phyloP scores from a whole-genome alignment of 2,113 vertebrate species.

The Xenopus tropicalis region DNA sequence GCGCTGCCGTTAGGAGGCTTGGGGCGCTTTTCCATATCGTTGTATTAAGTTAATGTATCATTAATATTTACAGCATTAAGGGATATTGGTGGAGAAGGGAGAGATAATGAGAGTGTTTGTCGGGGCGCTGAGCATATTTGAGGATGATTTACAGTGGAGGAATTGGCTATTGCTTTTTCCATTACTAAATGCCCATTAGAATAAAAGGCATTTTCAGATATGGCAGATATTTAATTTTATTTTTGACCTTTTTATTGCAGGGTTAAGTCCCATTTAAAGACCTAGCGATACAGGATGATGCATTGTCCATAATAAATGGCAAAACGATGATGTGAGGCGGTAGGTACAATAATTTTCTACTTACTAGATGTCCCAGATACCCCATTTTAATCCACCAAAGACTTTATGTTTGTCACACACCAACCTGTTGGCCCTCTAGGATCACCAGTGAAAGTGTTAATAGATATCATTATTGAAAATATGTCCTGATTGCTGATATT shows the following conservation, averaged over 20 bases:
- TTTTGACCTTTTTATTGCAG: slow-evolving; percentile 27
- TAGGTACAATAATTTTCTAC: background rate
- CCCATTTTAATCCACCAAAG: no score
- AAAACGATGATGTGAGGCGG: background rate
- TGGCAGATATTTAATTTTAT: slow-evolving; percentile 14
- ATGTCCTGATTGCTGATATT: no score
- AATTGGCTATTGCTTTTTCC: slow-evolving; percentile 17
- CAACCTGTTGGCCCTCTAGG: no score
- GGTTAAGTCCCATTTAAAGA: slow-evolving; percentile 11
- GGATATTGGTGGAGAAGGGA: slow-evolving; percentile 9
- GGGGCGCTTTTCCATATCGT: slow-evolving; percentile 18
- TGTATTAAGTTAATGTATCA: slow-evolving; percentile 34
- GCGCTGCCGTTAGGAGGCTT: slow-evolving; percentile 1
- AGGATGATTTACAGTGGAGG: slow-evolving; percentile 38
- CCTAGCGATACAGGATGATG: background rate
- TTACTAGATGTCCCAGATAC: no score
- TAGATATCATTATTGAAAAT: no score
- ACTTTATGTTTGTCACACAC: no score
- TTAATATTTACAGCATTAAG: slow-evolving; percentile 41
- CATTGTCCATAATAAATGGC: background rate
- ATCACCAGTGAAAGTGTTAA: no score
- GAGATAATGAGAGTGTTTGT: slow-evolving; percentile 39
- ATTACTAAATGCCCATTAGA: slow-evolving; percentile 35
- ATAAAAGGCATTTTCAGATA: slow-evolving; percentile 4
- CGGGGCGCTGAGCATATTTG: slow-evolving; percentile 26